These are phyloP conservation scores for Phortica okadai DNA, from an alignment of 2,888 invertebrate genomes.

Conservation along the genomic window DNA sequence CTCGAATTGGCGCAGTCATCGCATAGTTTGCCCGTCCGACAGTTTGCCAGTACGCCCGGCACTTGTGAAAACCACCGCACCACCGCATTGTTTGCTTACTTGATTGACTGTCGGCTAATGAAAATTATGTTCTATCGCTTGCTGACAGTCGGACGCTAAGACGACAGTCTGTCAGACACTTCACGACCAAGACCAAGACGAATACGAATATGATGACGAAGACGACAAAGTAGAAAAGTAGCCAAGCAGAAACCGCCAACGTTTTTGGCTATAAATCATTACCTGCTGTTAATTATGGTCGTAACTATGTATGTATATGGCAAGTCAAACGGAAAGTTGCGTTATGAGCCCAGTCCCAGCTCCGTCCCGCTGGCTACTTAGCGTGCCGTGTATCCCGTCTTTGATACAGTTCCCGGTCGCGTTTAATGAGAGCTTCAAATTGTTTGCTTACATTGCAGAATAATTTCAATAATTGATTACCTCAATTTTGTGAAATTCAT, in stretches of 20 bases:
- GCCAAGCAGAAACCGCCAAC: not conserved
- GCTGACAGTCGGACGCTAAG: not conserved
- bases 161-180: not conserved
- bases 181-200: not conserved
- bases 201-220: not conserved
- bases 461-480: slow-evolving; percentile 27
- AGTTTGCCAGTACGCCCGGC: not conserved
- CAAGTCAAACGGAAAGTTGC: not conserved
- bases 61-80: slow-evolving; percentile 1
- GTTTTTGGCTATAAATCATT: slow-evolving; percentile 30
- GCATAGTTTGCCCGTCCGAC: not conserved
- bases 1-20: slow-evolving; percentile 21
- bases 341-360: too few species aligned
- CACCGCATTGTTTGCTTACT: slow-evolving; percentile 18
- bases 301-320: not conserved
- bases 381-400: too few species aligned
- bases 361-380: too few species aligned
- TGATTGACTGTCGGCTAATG: slow-evolving; percentile 29
- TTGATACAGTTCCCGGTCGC: not conserved
- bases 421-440: not conserved
- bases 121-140: slow-evolving; percentile 21
- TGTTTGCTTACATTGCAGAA: slow-evolving; percentile 12
- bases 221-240: not conserved
- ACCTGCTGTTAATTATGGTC: slow-evolving; percentile 28
- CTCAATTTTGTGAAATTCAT: slow-evolving; percentile 10